phyloP scores from a whole-genome alignment of 2,113 vertebrate genomes.

The Hypomesus transpacificus region DNA sequence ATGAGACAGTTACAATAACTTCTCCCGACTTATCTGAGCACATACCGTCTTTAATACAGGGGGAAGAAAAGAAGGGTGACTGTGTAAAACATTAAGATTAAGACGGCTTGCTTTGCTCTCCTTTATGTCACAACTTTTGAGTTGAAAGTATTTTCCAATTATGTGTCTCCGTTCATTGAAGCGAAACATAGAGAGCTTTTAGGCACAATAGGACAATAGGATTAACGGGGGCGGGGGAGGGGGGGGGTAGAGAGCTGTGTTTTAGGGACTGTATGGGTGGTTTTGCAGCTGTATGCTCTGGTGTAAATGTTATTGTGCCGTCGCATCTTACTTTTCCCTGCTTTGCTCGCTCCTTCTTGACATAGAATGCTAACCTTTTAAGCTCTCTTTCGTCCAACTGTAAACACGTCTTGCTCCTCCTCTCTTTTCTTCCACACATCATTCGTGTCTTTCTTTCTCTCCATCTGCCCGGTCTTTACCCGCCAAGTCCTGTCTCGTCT shows the following conservation, averaged over 20 bases:
- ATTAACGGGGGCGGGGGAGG: slow-evolving; percentile 30
- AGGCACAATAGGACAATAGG: slow-evolving; percentile 28
- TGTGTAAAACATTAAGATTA: neutral
- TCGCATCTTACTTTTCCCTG: neutral
- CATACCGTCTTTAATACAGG: neutral
- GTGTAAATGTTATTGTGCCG: neutral
- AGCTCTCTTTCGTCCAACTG: neutral
- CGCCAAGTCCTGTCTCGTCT: neutral
- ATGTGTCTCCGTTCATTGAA: slow-evolving; percentile 11
- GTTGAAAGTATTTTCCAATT: slow-evolving; percentile 18
- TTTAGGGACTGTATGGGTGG: too few relatives aligned
- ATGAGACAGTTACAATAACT: neutral
- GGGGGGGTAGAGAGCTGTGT: neutral
- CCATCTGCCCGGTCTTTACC: neutral
- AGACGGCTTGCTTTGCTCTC: slow-evolving; percentile 13
- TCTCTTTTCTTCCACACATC: neutral
- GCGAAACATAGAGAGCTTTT: slow-evolving; percentile 21
- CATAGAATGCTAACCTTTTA: neutral
- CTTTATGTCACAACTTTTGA: slow-evolving; percentile 11
- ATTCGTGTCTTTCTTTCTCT: neutral
- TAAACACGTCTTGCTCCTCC: slow-evolving; percentile 9
- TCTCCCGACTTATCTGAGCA: neutral
- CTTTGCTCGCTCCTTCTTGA: neutral
- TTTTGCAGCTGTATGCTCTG: neutral
- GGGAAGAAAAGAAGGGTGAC: neutral